Evolutionary conservation across 2,113 vertebrate species (phyloP), one percentile per base, ranked within the genome.

Genomic region (Piprites chloris): DNA sequence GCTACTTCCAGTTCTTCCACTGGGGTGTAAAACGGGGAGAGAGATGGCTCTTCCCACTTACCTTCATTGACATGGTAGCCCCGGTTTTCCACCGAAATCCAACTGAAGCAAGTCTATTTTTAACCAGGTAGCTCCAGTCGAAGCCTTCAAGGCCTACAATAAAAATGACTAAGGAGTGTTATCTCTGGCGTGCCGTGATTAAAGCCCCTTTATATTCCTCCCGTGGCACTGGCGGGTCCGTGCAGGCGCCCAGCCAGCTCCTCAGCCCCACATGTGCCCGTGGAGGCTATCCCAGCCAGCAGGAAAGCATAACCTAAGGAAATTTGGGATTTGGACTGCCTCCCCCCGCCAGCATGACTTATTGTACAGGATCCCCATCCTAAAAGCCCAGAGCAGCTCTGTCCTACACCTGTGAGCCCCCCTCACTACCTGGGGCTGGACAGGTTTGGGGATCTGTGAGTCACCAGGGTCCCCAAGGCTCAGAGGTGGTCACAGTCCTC

Each of bases 81-180:
- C 72, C 58, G 69, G 33, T 90, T 79, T 96, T 66, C 74, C 2
- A 3, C 61, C 21, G 11, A 67, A 91, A 62, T 47, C 65, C 90
- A 80, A 33, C 13, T 84, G 61, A 66, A 90, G 41, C 71, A 84
- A 89, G 92, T 73, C 77, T 85, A 62, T 92, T 96, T 96, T 93
- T 69, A 94, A 73, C 72, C 49, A 66, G 80, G 73, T 67, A 5
- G 6, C 24, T 84, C 67, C 68, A 49, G 46, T 6, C 9, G 1
- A 91, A 92, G 81, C 16, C 13, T 71, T 92, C 71, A 49, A 67
- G 67, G 59, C 61, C 83, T 88, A 56, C 65, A 56, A 41, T 84
- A 93, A 91, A 95, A 91, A 82, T 56, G 9, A 88, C 63, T 84
- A 16, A 90, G 63, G 59, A 76, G 21, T 15, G 65, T 95, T 85